These are phyloP conservation scores for Apis cerana DNA, from an alignment of 1,140 invertebrate species.

Conservation along the genomic window DNA sequence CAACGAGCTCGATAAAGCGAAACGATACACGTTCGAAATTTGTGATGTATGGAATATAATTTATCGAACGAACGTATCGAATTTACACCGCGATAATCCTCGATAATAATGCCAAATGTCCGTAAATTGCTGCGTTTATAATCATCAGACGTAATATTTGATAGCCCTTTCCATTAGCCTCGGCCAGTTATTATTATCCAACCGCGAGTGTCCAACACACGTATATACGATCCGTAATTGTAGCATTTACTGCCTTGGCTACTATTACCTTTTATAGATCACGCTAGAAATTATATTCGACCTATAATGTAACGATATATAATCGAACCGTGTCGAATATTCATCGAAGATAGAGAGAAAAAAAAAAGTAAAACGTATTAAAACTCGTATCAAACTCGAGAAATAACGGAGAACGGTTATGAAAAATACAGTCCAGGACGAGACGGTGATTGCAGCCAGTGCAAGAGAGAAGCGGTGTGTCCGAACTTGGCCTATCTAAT, in stretches of 20 bases:
- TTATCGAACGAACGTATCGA: background rate
- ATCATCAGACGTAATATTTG: constrained; percentile 11
- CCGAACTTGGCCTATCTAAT: constrained; percentile 60
- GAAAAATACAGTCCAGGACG: constrained; percentile 16
- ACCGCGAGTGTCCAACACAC: background rate
- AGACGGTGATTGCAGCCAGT: constrained; percentile 22
- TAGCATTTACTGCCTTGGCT: background rate
- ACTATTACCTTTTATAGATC: background rate
- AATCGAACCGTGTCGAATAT: background rate
- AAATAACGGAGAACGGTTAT: background rate
- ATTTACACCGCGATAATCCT: background rate
- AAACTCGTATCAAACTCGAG: no score
- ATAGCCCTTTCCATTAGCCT: constrained; percentile 8
- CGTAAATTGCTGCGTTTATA: constrained; percentile 12
- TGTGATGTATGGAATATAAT: no score
- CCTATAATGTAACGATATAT: background rate
- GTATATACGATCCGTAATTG: constrained; percentile 1
- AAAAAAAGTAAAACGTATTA: no score
- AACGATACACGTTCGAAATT: no score
- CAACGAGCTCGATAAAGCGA: no score
- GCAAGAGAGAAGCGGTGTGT: background rate
- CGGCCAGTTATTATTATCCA: background rate
- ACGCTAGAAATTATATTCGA: background rate
- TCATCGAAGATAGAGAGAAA: background rate
- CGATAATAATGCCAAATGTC: background rate